These are phyloP conservation scores for Molorchus minor DNA, from an alignment of 2,888 invertebrate genomes.

Conservation along the genomic window DNA sequence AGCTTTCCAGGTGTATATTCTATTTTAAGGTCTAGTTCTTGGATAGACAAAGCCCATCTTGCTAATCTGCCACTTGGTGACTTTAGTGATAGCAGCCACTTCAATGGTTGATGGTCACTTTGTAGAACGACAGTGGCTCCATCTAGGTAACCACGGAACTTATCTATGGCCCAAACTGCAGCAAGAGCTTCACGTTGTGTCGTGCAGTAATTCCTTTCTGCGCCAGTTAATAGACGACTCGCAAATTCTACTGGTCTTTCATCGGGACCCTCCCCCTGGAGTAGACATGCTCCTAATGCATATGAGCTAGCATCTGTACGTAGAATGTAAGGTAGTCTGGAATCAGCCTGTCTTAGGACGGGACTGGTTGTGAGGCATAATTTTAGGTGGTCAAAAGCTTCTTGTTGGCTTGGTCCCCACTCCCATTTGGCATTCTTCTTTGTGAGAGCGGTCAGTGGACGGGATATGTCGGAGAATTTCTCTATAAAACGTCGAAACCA, in stretches of 20 bases:
- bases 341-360: neutral
- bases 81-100: constrained; percentile 59
- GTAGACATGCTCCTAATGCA: constrained; percentile 32
- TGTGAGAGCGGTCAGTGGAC: constrained; percentile 27
- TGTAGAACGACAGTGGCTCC: neutral
- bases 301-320: constrained; percentile 43
- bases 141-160: constrained; percentile 4
- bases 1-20: constrained; percentile 9
- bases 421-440: neutral
- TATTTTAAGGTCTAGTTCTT: constrained; percentile 51
- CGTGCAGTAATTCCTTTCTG: neutral
- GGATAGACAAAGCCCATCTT: constrained; percentile 60
- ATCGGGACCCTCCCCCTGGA: constrained; percentile 41
- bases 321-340: constrained; percentile 35
- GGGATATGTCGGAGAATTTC: constrained; percentile 7
- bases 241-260: constrained; percentile 45
- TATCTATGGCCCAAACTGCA: constrained; percentile 1
- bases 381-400: neutral
- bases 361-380: neutral
- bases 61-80: constrained; percentile 56
- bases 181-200: constrained; percentile 1
- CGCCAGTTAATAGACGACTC: constrained; percentile 1
- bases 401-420: neutral
- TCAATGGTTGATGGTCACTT: constrained; percentile 58
- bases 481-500: constrained; percentile 35